Base-by-base conservation (phyloP, 2,797 vertebrate genomes). In the Ptychadena robeensis region DNA sequence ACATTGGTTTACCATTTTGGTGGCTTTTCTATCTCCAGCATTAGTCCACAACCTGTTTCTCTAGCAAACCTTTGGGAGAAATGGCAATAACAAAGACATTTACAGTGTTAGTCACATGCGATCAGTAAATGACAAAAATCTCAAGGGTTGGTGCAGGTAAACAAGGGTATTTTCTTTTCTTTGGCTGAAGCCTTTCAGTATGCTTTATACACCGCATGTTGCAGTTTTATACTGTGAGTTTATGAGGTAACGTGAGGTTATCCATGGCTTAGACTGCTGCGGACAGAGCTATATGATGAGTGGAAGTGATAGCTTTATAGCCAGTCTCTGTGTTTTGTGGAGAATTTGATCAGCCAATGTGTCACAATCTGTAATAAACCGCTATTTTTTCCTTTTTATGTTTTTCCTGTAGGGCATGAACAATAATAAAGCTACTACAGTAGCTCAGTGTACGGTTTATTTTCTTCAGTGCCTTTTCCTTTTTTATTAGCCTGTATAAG, bases 161-260 rank as follows among this genome's bases (percentile, higher is more conserved):
- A 22, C 0, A 5, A 53, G 15, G 8, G 44, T n/a, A 22, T 53
- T n/a, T 53, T 7, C 15, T 53, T 5, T 53, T 53, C 44, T 53
- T 22, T 53, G 7, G 5, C 18, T 53, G 7, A 48, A 22, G 18
- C 18, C 44, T 48, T 48, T 18, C 15, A 18, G 44, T 53, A n/a
- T 3, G 18, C 18, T 78, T 69, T 65, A 25, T n/a, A 66, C 57
- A 77, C 64, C 69, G 30, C 78, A 75, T 67, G 69, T 27, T 82
- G 64, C 59, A 65, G 57, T 78, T 78, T 71, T 82, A 73, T 77
- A 69, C 65, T 70, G 73, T 70, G 66, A 44, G 35, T 77, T 77
- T 82, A 71, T 82, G 37, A 78, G 59, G 66, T 82, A 82, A 82
- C 48, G 77, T 72, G n/a, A 71, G 75, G 81, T 72, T 70, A 71